Base-by-base conservation (phyloP, 2,888 invertebrate genomes). In the Diachrysia chrysitis region DNA sequence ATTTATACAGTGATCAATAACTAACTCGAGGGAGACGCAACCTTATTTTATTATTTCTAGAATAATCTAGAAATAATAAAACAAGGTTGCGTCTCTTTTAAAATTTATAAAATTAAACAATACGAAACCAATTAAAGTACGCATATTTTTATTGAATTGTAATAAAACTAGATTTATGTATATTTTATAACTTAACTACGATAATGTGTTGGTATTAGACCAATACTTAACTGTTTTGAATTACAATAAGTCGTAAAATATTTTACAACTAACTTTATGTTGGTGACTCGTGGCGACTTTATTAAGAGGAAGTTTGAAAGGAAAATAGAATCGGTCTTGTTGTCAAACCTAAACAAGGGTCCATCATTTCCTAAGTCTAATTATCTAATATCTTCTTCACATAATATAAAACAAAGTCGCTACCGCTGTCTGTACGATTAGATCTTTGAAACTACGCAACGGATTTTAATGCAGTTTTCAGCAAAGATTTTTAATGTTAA, bases 241-340 rank as follows among this genome's bases (percentile, higher is more conserved):
- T 14, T 53, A 82, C 82, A 80, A 80, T 80, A 71, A 57, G 66
- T 80, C 82, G 69, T 80, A 66, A 79, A 51, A 82, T 14, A 9
- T 66, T 76, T 79, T 66, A 79, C 60, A 60, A 59, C 67, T 61
- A 48, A 48, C 14, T 75, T 55, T 79, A 69, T 58, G 55, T 59
- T 58, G 53, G 21, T 55, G 42, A 72, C 73, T 73, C 58, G 66
- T 63, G 57, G 19, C 35, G 0, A n/a, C 4, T n/a, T 4, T n/a
- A 42, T 42, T 42, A 42, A 42, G 5, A 42, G 7, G 32, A 10
- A 9, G 9, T 32, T 0, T 32, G 32, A 9, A n/a, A n/a, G 0
- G n/a, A n/a, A 42, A 42, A n/a, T 42, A 6, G 3, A n/a, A n/a
- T n/a, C 42, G 6, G 9, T 42, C 5, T n/a, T 6, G n/a, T 16